Base-by-base conservation (phyloP, 2,797 vertebrate genomes). In the Rhinogobio ventralis region DNA sequence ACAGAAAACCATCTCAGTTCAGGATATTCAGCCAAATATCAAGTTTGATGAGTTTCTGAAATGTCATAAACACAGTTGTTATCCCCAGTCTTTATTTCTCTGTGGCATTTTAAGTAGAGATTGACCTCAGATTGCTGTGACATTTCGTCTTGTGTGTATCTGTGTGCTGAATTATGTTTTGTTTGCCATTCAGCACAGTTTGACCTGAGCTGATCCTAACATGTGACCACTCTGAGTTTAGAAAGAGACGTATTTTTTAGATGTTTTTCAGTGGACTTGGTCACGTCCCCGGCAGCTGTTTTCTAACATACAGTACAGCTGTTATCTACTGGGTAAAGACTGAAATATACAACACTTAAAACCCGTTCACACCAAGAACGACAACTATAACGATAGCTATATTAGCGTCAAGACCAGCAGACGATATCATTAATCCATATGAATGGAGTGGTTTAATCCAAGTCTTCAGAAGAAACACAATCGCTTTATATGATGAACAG, bases 51-150 rank as follows among this genome's bases (percentile, higher is more conserved):
- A 45, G 3, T 51, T 28, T 79, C 28, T 79, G 39, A 79, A 60
- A 79, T 79, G 62, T 51, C 62, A 51, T 46, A 13, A 28, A 62
- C 74, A 42, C 55, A 62, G 36, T 28, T 64, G 46, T 78, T 45
- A 45, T 28, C 57, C 14, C 33, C 11, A 23, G 55, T 84, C 60
- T 45, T 19, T 25, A 14, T 17, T 15, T n/a, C 42, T 17, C 60
- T 7, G n/a, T 79, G 83, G 75, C 64, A 75, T 74, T 81, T 79
- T 25, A 45, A 46, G 23, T 33, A 28, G 33, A 76, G 45, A 72
- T 66, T 83, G 55, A n/a, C 81, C 81, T 68, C 23, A 49, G 71
- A 69, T 51, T 71, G 62, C 33, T 6, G 7, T 84, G 86, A 74
- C 64, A 79, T 86, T 86, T 86, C 10, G 3, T 55, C 19, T 75